Evolutionary conservation across 2,888 invertebrate genomes (phyloP).

Genomic region (Andrena bicolor): DNA sequence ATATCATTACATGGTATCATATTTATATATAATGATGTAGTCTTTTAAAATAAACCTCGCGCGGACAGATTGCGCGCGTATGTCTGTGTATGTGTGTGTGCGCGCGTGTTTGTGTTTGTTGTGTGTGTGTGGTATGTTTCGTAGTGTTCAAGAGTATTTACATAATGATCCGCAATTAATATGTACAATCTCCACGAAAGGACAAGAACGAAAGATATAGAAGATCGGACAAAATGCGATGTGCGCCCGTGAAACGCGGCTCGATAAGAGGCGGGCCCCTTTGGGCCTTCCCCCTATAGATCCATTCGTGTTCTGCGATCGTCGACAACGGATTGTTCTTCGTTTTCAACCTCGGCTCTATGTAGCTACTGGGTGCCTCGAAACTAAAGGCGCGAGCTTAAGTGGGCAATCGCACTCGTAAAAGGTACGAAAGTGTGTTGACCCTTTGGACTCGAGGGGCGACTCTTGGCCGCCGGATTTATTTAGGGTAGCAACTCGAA

Average conservation of each 20-base stretch:
- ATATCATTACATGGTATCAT: constrained; percentile 80
- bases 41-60: constrained; percentile 79
- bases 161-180: constrained; percentile 80
- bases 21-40: constrained; percentile 78
- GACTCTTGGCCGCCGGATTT: too few relatives aligned
- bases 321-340: constrained; percentile 44
- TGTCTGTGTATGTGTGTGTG: constrained; percentile 45
- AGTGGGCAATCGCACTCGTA: neutral
- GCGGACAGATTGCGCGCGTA: constrained; percentile 68
- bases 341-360: constrained; percentile 24
- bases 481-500: too few relatives aligned
- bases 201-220: constrained; percentile 58
- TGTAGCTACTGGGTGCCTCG: neutral
- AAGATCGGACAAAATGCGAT: constrained; percentile 67
- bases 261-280: constrained; percentile 26
- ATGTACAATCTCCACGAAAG: constrained; percentile 78
- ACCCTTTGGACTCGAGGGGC: too few relatives aligned
- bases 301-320: constrained; percentile 46
- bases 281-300: constrained; percentile 21
- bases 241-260: constrained; percentile 49
- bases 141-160: constrained; percentile 78
- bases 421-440: neutral
- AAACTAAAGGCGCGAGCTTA: neutral
- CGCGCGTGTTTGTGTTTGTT: constrained; percentile 22
- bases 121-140: constrained; percentile 59